Conservation (phyloP, 2,888 invertebrate species). For the Euproctis similis region DNA sequence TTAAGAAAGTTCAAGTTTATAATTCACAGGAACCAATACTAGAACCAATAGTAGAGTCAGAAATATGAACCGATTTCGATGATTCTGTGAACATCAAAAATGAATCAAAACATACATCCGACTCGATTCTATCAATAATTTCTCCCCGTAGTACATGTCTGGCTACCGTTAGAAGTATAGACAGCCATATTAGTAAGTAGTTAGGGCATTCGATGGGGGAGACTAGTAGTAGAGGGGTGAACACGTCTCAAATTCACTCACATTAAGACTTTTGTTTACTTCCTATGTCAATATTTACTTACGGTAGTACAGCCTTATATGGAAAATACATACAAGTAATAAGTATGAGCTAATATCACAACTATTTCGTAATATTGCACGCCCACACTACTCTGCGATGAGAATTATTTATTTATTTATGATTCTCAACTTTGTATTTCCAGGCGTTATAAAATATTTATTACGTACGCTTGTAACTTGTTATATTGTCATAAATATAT, state of each 20-base stretch:
- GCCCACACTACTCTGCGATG: conserved; percentile 30
- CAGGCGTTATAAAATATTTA: too few relatives aligned
- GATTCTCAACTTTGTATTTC: too few relatives aligned
- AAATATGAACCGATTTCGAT: too few relatives aligned
- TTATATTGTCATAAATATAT: too few relatives aligned
- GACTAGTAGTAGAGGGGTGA: conserved; percentile 7
- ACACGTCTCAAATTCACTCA: conserved; percentile 9
- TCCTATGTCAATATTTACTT: conserved; percentile 3
- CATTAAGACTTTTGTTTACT: conserved; percentile 13
- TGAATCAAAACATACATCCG: too few relatives aligned
- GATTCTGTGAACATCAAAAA: too few relatives aligned
- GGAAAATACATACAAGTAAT: conserved; percentile 7
- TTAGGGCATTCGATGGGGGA: conserved; percentile 36
- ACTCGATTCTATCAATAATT: conserved; percentile 11
- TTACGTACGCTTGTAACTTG: too few relatives aligned
- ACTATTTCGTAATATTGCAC: conserved; percentile 29
- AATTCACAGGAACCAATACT: too few relatives aligned
- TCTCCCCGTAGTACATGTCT: conserved; percentile 37
- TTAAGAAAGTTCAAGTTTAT: too few relatives aligned
- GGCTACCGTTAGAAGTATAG: conserved; percentile 50
- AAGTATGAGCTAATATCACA: conserved; percentile 13
- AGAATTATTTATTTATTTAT: conserved; percentile 36
- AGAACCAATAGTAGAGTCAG: too few relatives aligned
- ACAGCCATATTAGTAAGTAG: conserved; percentile 64
- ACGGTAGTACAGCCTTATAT: conserved; percentile 1